phyloP scores from a whole-genome alignment of 2,888 invertebrate species.

The Drosophila melanosoma region DNA sequence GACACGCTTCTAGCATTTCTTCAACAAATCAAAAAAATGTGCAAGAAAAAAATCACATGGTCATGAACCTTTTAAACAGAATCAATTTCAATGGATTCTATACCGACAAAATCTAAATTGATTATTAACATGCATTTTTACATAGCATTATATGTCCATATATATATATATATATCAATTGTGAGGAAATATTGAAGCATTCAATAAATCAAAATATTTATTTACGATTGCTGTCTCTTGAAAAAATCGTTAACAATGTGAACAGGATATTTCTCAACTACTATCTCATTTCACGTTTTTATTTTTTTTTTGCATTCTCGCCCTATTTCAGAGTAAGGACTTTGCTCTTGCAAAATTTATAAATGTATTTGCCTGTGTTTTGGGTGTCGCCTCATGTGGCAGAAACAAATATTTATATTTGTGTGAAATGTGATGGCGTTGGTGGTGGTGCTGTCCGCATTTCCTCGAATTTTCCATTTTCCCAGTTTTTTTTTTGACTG shows the following conservation, averaged over 20 bases:
- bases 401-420: slow-evolving; percentile 76
- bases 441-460: slow-evolving; percentile 30
- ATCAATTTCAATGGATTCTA: slow-evolving; percentile 96
- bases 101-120: slow-evolving; percentile 88
- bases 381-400: slow-evolving; percentile 65
- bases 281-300: neutral
- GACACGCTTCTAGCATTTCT: slow-evolving; percentile 82
- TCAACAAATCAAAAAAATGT: slow-evolving; percentile 83
- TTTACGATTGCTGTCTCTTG: slow-evolving; percentile 63
- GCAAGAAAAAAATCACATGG: slow-evolving; percentile 83
- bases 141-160: neutral
- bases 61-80: slow-evolving; percentile 85
- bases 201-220: slow-evolving; percentile 74
- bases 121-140: neutral
- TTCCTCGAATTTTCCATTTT: slow-evolving; percentile 28
- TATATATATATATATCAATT: slow-evolving; percentile 39
- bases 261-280: slow-evolving; percentile 10
- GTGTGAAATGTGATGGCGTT: slow-evolving; percentile 56
- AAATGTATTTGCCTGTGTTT: slow-evolving; percentile 41
- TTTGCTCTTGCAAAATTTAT: slow-evolving; percentile 58
- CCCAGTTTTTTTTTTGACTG: slow-evolving; percentile 6
- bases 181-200: slow-evolving; percentile 49
- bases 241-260: slow-evolving; percentile 53
- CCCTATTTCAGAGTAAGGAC: slow-evolving; percentile 12
- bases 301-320: neutral